Evolutionary conservation across 2,113 vertebrate species (phyloP), one percentile per base, ranked within the genome.

Genomic region (Megaceryle torquata): DNA sequence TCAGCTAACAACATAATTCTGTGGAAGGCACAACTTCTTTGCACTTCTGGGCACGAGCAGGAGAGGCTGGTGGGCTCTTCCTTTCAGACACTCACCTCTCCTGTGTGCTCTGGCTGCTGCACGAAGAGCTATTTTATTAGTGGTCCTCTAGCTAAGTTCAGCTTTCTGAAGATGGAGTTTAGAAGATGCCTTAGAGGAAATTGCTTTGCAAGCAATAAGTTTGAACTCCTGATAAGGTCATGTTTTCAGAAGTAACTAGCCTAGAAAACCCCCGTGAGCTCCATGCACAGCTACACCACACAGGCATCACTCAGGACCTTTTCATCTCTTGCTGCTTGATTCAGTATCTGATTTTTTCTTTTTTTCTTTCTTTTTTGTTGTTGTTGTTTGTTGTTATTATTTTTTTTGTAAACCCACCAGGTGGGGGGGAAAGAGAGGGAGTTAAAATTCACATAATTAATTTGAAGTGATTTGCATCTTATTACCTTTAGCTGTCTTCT

Each of bases 1-100:
- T 54, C 5, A 51, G 4, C 44, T 65, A 13, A 22, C 12, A 59
- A 8, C 3, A 5, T 46, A 11, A 41, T 64, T 79, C 19, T 17
- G 20, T n/a, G 25, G 61, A 90, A 72, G 20, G 19, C 6, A 4
- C 5, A 6, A 13, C 28, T 69, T 17, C 9, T 48, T 51, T 4
- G 4, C 0, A 0, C 31, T 68, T 22, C 29, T 54, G 48, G 44
- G 24, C 1, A 2, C 28, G 22, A 37, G 8, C 19, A 41, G 43
- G 35, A 10, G 35, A 91, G 37, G 22, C 39, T 41, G 13, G 13
- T 24, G 20, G 14, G 11, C 33, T 75, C 13, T 33, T 78, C 9
- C 21, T 85, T 56, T 41, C 11, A 67, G 68, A 16, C 5, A 1
- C 8, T 10, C 48, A 3, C 18, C 18, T 82, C 28, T 86, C 44